Evolutionary conservation across 2,797 vertebrate genomes (phyloP).

Genomic region (Myotis daubentonii): DNA sequence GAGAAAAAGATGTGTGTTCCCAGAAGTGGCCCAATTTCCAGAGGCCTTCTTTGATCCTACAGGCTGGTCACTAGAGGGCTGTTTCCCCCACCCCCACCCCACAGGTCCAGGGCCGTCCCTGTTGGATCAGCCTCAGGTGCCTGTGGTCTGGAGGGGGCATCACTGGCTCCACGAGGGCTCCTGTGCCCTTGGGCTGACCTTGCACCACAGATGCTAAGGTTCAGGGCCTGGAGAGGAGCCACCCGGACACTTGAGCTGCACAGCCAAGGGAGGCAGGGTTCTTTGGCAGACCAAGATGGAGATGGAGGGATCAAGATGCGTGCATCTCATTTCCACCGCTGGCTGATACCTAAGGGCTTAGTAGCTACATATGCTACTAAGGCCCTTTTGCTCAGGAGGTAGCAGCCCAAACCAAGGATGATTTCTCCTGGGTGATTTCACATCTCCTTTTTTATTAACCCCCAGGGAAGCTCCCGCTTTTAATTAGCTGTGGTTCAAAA

Average conservation of each 20-base stretch:
- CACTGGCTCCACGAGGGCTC: neutral
- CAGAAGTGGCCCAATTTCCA: neutral
- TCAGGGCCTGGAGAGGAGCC: neutral
- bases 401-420: neutral
- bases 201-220: neutral
- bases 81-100: neutral
- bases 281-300: neutral
- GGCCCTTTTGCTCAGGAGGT: neutral
- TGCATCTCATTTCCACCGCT: neutral
- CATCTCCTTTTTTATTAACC: neutral
- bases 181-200: neutral
- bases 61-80: neutral
- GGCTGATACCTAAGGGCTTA: neutral
- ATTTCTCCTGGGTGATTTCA: neutral
- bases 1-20: neutral
- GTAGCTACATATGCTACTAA: neutral
- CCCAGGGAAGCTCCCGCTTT: neutral
- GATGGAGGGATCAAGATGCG: neutral
- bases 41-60: neutral
- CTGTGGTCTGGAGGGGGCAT: rapidly evolving
- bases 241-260: rapidly evolving
- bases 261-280: neutral
- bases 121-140: neutral
- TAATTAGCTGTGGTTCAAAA: conserved; percentile 65
- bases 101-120: neutral